Base-by-base conservation (phyloP, 2,113 vertebrate genomes). In the Saccopteryx bilineata region DNA sequence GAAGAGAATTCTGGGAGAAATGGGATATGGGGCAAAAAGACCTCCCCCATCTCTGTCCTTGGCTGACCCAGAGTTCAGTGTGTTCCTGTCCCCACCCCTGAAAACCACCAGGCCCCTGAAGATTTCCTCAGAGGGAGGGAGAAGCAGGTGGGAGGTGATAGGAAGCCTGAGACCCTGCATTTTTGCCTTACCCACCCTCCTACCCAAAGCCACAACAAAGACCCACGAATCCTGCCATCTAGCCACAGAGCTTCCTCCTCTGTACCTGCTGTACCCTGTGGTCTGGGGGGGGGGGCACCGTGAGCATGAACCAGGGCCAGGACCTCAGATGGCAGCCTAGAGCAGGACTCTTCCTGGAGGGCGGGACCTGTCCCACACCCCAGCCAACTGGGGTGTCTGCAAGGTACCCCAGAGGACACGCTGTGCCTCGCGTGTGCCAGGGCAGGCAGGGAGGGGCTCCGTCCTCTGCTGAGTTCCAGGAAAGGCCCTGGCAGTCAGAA, bases 341-440 rank as follows among this genome's bases (percentile, higher is more conserved):
- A 68, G 58, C 50, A 87, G 84, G 48, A 75, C 76, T 91, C 28
- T 90, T 87, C 93, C 90, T 83, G n/a, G 65, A 15, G 39, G 83
- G 54, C 21, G 60, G 65, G 63, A 81, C 48, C 68, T 79, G 50
- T 58, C 71, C 63, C 61, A 69, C 17, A 15, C 79, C 84, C 90
- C 50, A 56, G 85, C 88, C 94, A 96, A 91, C 90, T 93, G 90
- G 75, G 96, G 93, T 97, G 92, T 82, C 97, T 96, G 91, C 90
- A 92, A 95, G 94, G 93, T 98, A 90, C 92, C 96, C 80, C 54
- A 21, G 86, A 84, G 97, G 96, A 98, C 96, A 71, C 48, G 74
- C 39, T 97, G 97, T 97, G 94, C 97, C 91, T 86, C 69, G 79
- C 93, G 89, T 87, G 96, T 96, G 96, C 97, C 97, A 97, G 95